Evolutionary conservation across 2,797 vertebrate species (phyloP).

Genomic region (Platyrinchus mystaceus): DNA sequence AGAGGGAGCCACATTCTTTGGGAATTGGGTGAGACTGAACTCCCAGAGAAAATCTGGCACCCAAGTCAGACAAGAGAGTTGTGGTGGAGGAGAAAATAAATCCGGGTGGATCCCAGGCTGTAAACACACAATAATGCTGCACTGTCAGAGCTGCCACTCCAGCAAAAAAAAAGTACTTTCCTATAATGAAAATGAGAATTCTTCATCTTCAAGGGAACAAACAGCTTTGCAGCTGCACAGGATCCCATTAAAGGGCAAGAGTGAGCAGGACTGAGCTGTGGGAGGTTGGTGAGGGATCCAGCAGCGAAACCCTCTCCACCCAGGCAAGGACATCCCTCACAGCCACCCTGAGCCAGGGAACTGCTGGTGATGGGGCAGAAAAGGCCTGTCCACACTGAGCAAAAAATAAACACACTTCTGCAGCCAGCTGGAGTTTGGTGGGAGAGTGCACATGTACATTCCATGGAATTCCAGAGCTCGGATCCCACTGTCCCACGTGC

Average conservation of each 20-base stretch:
- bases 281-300: background rate
- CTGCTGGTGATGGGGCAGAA: background rate
- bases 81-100: background rate
- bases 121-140: background rate
- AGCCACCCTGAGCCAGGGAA: background rate
- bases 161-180: background rate
- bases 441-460: background rate
- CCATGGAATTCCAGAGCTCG: background rate
- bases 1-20: background rate
- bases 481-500: background rate
- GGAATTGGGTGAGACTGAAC: background rate
- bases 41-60: constrained; percentile 1
- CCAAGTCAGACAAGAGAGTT: background rate
- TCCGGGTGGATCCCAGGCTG: background rate
- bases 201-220: background rate
- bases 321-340: background rate
- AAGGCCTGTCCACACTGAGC: background rate
- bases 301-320: background rate
- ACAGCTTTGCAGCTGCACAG: background rate
- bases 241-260: background rate
- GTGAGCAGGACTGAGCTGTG: background rate
- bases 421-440: background rate
- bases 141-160: background rate
- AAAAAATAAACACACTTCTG: background rate
- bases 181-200: background rate